phyloP scores from a whole-genome alignment of 2,113 vertebrate genomes.

The Gnathonemus longibarbis region DNA sequence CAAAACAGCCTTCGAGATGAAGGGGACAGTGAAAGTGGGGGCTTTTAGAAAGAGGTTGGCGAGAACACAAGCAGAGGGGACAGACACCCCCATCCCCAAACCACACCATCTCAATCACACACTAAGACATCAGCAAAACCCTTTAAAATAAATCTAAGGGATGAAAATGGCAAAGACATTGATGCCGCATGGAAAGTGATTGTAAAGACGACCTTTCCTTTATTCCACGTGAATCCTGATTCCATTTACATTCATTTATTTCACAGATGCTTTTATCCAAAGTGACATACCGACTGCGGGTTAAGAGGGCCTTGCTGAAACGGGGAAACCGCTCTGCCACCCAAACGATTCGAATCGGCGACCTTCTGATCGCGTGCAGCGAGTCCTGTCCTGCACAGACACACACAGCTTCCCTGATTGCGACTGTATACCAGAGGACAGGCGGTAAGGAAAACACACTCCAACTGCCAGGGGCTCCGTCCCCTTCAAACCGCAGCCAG shows the following conservation, averaged over 20 bases:
- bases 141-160: neutral
- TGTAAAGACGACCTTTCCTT: neutral
- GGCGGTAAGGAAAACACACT: neutral
- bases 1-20: neutral
- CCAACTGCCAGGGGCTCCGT: neutral
- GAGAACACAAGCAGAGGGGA: neutral
- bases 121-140: neutral
- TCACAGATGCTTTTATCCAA: neutral
- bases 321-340: neutral
- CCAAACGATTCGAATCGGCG: neutral
- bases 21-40: neutral
- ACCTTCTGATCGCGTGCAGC: neutral
- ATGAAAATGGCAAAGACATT: neutral
- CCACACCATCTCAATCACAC: neutral
- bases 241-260: neutral
- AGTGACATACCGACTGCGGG: neutral
- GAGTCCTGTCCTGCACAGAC: neutral
- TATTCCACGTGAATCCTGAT: neutral
- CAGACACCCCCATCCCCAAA: neutral
- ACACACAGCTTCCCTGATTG: neutral
- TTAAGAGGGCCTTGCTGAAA: neutral
- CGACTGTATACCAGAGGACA: neutral
- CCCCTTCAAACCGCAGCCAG: neutral
- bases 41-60: neutral
- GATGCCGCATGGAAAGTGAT: neutral